Evolutionary conservation across 2,888 invertebrate species (phyloP), one percentile per base, ranked within the genome.

Genomic region (Harpalus rubripes): DNA sequence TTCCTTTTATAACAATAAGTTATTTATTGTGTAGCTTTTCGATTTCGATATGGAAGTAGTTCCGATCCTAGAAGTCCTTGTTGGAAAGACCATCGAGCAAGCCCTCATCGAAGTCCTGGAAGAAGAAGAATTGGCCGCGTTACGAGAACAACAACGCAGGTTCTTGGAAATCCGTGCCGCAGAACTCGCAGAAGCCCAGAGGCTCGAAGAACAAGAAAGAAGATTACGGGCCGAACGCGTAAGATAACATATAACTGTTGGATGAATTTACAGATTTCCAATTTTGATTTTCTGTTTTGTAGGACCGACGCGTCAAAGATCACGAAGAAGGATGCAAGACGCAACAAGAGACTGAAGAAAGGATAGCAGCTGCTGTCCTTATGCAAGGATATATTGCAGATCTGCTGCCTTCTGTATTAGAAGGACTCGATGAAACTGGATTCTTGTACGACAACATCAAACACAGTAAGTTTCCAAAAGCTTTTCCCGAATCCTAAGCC

Each of bases 31-130:
- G 12, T 90, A 95, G 96, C 92, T 98, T 84, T 98, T 97, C 92
- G 96, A 98, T 92, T 98, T 97, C 92, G 98, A 98, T 91, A 92
- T 95, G 89, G 98, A 98, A 91, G 97, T 98, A 81, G 95, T 96
- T 90, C 97, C 98, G 1, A 95, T 98, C 87, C 93, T 98, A 86
- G 98, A 98, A 91, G 95, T 96, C 78, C 92, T 98, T 86, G 96
- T 98, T 65, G 97, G 97, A 81, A 96, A 97, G 91, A 96, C 97
- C 86, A 93, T 97, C 85, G 97, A 98, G 90, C 97, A 98, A 92
- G 95, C 97, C 72, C 92, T 98, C 88, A 93, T 96, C 12, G 98
- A 98, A 91, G 97, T 97, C 56, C 94, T 98, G 88, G 97, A 98
- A 90, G 98, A 98, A 90, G 98, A 98, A 91, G 98, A 98, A 91